Conservation (phyloP, 2,888 invertebrate species). For the Diogma glabrata region DNA sequence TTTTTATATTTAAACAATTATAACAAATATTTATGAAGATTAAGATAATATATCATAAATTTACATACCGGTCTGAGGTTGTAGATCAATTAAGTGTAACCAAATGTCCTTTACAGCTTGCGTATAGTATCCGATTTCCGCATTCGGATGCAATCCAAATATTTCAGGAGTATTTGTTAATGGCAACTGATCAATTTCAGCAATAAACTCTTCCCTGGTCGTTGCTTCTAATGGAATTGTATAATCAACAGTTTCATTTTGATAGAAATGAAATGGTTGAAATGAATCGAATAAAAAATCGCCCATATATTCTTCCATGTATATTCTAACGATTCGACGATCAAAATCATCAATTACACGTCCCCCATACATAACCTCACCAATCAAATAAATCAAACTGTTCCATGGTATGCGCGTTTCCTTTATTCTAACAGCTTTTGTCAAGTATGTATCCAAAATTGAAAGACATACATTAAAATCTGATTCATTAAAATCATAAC, state of each 20-base stretch:
- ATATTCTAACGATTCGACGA: slow-evolving; percentile 70
- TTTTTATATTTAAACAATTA: background rate
- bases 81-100: slow-evolving; percentile 73
- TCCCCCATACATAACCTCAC: slow-evolving; percentile 94
- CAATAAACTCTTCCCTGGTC: slow-evolving; percentile 59
- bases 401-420: slow-evolving; percentile 72
- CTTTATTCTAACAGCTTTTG: slow-evolving; percentile 45
- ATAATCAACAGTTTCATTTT: slow-evolving; percentile 63
- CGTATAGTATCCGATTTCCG: slow-evolving; percentile 89
- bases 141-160: slow-evolving; percentile 89
- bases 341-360: slow-evolving; percentile 87
- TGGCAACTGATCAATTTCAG: slow-evolving; percentile 68
- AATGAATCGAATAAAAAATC: slow-evolving; percentile 87
- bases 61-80: slow-evolving; percentile 72
- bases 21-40: background rate
- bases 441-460: slow-evolving; percentile 75
- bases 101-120: slow-evolving; percentile 79
- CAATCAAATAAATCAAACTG: slow-evolving; percentile 82
- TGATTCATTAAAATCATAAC: slow-evolving; percentile 87
- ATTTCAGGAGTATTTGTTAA: slow-evolving; percentile 79
- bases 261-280: slow-evolving; percentile 84
- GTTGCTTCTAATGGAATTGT: slow-evolving; percentile 55
- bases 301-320: slow-evolving; percentile 91
- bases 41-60: slow-evolving; percentile 8
- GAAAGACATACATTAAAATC: slow-evolving; percentile 83